phyloP scores from a whole-genome alignment of 2,113 vertebrate species.

The Chauna torquata region DNA sequence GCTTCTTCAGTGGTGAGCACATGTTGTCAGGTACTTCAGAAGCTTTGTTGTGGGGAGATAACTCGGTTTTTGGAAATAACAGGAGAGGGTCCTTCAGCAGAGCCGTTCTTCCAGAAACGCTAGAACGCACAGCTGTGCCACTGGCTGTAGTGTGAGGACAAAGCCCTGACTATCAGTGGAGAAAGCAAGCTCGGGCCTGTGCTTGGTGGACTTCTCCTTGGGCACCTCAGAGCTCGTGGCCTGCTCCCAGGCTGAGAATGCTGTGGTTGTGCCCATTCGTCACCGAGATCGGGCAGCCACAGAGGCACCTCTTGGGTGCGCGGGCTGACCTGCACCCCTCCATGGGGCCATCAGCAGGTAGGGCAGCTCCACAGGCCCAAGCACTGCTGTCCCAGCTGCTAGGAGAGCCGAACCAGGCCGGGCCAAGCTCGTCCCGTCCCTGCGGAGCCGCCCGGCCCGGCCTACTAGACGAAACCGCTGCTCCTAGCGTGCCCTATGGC shows the following conservation, averaged over 20 bases:
- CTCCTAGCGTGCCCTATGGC: neutral
- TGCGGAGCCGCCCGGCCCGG: too few species aligned
- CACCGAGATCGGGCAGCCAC: too few species aligned
- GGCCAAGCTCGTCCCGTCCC: too few species aligned
- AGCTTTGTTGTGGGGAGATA: neutral
- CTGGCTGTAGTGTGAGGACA: accelerated
- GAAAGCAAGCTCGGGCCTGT: neutral
- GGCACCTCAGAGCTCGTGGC: neutral
- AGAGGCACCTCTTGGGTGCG: too few species aligned
- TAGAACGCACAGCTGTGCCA: accelerated
- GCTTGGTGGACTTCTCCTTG: neutral
- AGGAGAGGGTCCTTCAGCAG: neutral
- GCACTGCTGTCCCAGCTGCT: too few species aligned
- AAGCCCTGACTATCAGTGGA: neutral
- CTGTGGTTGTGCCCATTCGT: accelerated
- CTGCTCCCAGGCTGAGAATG: neutral
- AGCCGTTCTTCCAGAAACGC: neutral
- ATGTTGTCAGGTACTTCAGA: accelerated
- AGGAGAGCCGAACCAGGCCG: too few species aligned
- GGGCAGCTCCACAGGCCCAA: too few species aligned
- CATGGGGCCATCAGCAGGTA: too few species aligned
- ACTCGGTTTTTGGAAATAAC: neutral
- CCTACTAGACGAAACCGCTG: too few species aligned
- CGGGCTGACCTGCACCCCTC: neutral
- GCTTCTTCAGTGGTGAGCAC: accelerated